phyloP scores from a whole-genome alignment of 1,140 invertebrate species.

The Pissodes strobi region DNA sequence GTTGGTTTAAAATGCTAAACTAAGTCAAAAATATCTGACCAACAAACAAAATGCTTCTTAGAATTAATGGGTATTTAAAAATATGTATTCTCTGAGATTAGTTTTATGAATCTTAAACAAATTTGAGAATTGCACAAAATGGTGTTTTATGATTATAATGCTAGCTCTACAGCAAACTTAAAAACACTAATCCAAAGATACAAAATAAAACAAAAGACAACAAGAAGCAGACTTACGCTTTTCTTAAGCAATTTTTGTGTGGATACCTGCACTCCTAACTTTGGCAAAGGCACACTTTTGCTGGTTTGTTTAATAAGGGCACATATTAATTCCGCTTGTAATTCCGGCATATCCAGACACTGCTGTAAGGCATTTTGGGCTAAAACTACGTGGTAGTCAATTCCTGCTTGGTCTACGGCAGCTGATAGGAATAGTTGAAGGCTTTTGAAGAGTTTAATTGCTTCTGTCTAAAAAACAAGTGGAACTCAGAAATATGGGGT shows the following conservation, averaged over 20 bases:
- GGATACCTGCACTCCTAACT: slow-evolving; percentile 88
- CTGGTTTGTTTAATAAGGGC: slow-evolving; percentile 92
- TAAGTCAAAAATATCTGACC: no score
- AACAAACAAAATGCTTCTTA: no score
- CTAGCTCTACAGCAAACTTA: background rate
- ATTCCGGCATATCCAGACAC: slow-evolving; percentile 84
- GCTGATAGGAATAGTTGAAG: slow-evolving; percentile 94
- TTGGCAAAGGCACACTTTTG: slow-evolving; percentile 80
- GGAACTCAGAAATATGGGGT: no score
- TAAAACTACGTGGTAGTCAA: slow-evolving; percentile 93
- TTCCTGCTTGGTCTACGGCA: slow-evolving; percentile 89
- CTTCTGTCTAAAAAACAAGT: slow-evolving; percentile 80
- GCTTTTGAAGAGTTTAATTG: slow-evolving; percentile 94
- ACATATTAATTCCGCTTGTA: slow-evolving; percentile 90
- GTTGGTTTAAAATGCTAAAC: no score
- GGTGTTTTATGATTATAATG: background rate
- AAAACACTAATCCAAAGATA: background rate
- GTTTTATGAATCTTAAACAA: no score
- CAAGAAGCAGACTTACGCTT: slow-evolving; percentile 56
- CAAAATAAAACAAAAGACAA: slow-evolving; percentile 37
- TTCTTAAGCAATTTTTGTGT: slow-evolving; percentile 57
- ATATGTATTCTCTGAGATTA: no score
- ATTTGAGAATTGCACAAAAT: no score
- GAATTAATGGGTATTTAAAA: no score
- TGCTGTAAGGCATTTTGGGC: slow-evolving; percentile 92